A percentile compares a stretch with the other conserved stretches of the same genome.
Conservation (phyloP, 2,888 invertebrate genomes). For the Melipona bicolor region DNA sequence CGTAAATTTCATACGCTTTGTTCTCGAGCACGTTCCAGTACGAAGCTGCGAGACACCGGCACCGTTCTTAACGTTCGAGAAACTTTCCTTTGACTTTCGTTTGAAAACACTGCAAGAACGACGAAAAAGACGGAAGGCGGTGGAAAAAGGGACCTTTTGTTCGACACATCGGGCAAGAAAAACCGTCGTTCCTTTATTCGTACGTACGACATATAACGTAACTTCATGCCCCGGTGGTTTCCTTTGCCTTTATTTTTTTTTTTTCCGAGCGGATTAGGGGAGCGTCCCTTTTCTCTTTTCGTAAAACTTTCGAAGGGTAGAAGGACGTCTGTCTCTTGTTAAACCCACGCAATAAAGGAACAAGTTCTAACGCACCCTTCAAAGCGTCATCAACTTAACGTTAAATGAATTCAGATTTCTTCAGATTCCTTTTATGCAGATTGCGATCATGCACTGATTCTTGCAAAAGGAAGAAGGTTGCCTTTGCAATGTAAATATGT, state of each 20-base stretch:
- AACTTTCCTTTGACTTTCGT: conserved; percentile 1
- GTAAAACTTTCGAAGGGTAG: conserved; percentile 56
- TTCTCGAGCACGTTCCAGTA: conserved; percentile 72
- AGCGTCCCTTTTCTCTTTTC: conserved; percentile 51
- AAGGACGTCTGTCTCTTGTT: conserved; percentile 38
- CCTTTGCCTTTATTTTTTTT: conserved; percentile 59
- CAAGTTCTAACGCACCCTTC: conserved; percentile 40
- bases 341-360: conserved; percentile 20
- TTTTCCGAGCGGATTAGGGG: conserved; percentile 58
- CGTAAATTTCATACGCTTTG: conserved; percentile 71
- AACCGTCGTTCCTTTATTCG: conserved; percentile 13
- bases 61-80: conserved; percentile 7
- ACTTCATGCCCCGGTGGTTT: conserved; percentile 56
- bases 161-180: neutral
- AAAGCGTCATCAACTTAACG: conserved; percentile 1
- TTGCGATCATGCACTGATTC: neutral
- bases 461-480: neutral
- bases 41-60: conserved; percentile 33
- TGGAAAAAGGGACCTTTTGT: neutral
- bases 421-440: neutral
- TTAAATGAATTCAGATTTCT: conserved; percentile 12
- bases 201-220: conserved; percentile 9
- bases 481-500: neutral
- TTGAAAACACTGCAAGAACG: neutral
- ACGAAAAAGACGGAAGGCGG: neutral